These are phyloP conservation scores for Tetranychus piercei DNA, from an alignment of 2,888 invertebrate genomes.

Conservation along the genomic window DNA sequence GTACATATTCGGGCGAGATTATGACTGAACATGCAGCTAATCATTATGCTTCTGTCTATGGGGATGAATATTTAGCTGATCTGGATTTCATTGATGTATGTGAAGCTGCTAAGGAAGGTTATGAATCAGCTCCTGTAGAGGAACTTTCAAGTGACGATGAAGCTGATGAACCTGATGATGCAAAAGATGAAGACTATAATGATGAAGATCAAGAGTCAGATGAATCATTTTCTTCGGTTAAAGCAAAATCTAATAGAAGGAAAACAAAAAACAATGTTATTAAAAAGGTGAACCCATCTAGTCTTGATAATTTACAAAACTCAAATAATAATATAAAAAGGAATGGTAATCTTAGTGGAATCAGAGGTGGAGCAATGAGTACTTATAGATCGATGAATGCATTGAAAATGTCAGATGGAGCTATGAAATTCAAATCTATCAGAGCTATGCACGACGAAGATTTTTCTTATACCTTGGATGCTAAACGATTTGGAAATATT, in stretches of 20 bases:
- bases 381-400: too few relatives aligned
- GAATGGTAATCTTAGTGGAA: too few relatives aligned
- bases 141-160: conserved; percentile 26
- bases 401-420: not conserved
- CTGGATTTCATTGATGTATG: conserved; percentile 89
- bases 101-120: conserved; percentile 53
- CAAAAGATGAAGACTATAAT: not conserved
- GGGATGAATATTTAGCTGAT: conserved; percentile 79
- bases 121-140: conserved; percentile 31
- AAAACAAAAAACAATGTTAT: not conserved
- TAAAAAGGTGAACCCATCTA: not conserved
- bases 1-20: conserved; percentile 82
- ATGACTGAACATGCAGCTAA: conserved; percentile 75
- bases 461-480: conserved; percentile 48
- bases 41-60: conserved; percentile 59
- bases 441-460: not conserved
- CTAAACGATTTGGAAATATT: conserved; percentile 85
- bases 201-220: not conserved
- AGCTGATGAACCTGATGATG: conserved; percentile 7
- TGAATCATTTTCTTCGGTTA: not conserved
- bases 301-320: too few relatives aligned
- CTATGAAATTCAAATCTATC: not conserved
- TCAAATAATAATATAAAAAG: too few relatives aligned
- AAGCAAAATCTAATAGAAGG: not conserved
- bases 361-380: too few relatives aligned